These are phyloP conservation scores for Cebus imitator DNA, from an alignment of 2,113 vertebrate species.

Conservation along the genomic window DNA sequence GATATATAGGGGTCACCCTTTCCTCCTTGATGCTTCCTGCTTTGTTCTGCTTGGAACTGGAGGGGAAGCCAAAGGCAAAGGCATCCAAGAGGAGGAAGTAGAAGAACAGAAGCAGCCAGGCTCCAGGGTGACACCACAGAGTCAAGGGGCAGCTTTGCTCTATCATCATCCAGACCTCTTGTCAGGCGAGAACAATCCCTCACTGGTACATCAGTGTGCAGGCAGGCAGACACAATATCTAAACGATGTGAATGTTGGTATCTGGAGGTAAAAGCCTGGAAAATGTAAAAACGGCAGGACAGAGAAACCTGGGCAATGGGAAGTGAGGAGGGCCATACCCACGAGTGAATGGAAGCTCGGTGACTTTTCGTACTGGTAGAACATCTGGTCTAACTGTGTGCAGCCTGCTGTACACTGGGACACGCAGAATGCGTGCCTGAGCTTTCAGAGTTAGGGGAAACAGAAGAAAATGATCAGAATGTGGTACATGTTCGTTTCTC, in stretches of 20 bases:
- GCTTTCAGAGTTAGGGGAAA: rapidly evolving
- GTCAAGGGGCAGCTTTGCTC: background rate
- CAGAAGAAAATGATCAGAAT: background rate
- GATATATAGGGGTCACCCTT: background rate
- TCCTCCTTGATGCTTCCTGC: background rate
- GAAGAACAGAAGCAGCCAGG: background rate
- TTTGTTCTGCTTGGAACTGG: background rate
- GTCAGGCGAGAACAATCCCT: background rate
- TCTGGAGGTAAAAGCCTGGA: background rate
- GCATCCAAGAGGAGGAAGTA: background rate
- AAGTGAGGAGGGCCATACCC: background rate
- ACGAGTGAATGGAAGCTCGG: background rate
- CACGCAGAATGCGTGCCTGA: rapidly evolving
- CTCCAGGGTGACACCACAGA: background rate
- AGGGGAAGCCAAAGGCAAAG: background rate
- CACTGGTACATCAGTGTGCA: background rate
- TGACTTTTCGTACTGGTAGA: background rate
- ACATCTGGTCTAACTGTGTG: background rate
- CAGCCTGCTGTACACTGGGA: rapidly evolving
- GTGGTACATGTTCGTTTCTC: background rate
- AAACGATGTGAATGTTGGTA: background rate
- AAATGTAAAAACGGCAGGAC: rapidly evolving
- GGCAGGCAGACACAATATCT: background rate
- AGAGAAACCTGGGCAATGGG: background rate
- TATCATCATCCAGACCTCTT: background rate